Evolutionary conservation across 2,113 vertebrate genomes (phyloP).

Genomic region (Neogale vison): DNA sequence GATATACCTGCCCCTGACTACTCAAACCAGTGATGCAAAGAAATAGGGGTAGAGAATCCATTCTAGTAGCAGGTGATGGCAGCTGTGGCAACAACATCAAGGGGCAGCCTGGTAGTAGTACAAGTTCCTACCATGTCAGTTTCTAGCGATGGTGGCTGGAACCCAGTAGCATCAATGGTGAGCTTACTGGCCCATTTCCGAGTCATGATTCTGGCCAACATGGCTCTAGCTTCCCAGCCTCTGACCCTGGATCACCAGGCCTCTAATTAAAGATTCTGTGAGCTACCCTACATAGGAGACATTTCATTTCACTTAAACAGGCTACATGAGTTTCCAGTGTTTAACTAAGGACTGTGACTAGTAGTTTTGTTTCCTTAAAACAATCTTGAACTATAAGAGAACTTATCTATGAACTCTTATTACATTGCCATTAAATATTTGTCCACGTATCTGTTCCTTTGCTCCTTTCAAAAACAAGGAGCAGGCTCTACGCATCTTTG

Average conservation of each 20-base stretch:
- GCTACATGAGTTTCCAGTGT: neutral
- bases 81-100: neutral
- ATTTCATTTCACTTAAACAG: neutral
- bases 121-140: neutral
- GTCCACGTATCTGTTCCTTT: neutral
- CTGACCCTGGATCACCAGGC: neutral
- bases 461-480: neutral
- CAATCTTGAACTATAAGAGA: neutral
- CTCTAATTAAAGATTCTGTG: neutral
- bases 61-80: neutral
- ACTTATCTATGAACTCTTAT: neutral
- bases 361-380: neutral
- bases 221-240: neutral
- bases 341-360: too few relatives aligned
- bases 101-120: neutral
- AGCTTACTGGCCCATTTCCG: neutral
- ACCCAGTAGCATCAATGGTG: neutral
- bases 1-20: neutral
- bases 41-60: neutral
- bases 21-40: neutral
- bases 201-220: neutral
- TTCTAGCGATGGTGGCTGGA: neutral
- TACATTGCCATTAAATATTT: neutral
- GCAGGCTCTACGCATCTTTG: neutral
- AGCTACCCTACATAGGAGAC: neutral